Evolutionary conservation across 2,797 vertebrate species (phyloP), one percentile per base, ranked within the genome.

Genomic region (Alca torda): DNA sequence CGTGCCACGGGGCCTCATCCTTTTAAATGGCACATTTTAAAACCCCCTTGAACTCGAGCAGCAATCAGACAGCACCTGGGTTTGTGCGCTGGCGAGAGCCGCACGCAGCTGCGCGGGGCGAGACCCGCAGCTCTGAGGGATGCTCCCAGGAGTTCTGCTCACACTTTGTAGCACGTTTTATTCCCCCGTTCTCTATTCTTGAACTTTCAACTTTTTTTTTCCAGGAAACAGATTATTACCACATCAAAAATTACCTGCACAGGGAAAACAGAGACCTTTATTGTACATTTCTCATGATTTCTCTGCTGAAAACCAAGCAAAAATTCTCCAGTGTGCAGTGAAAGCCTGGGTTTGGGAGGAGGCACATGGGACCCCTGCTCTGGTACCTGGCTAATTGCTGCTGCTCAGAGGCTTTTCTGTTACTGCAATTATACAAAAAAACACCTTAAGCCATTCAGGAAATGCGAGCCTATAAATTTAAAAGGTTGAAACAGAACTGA

Each of bases 161-260:
- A 81, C 63, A 12, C 69, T 35, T 72, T 3, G 23, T 9, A 76
- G 8, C 10, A 68, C 84, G 10, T 87, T 91, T 86, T 16, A 80
- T 48, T 84, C 91, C 43, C 50, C n/a, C 35, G 10, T 10, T 80
- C 76, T 77, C 84, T 28, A 23, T 33, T 56, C 17, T 63, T 11
- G 3, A 8, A 11, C 16, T 37, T 35, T 11, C 25, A 24, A 23
- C 13, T 59, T 61, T 43, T 43, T 60, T 61, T 51, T 23, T 26
- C 10, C 48, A 87, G 68, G 87, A 88, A 96, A 80, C n/a, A 26
- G 53, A 43, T 93, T 61, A 87, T 86, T 92, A 91, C 67, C 80
- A 67, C 72, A 83, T 45, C 74, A 69, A 43, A 94, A 96, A 50
- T 46, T 3, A 87, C 61, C 87, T 8, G 3, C 8, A 17, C 2